Base-by-base conservation (phyloP, 2,113 vertebrate genomes). In the Tachysurus fulvidraco region DNA sequence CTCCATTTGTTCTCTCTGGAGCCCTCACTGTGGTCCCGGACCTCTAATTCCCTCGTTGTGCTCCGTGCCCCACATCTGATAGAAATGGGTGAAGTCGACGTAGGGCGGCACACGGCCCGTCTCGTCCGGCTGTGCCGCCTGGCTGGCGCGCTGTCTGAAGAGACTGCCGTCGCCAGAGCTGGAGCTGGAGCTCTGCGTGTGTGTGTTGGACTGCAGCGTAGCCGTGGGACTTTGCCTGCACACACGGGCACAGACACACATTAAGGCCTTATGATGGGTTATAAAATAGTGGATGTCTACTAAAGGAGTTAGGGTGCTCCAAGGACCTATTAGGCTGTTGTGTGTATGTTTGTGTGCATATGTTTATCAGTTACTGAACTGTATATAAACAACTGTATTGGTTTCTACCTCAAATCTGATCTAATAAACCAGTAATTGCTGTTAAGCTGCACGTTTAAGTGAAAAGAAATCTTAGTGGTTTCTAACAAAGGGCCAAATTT, bases 171-270 rank as follows among this genome's bases (percentile, higher is more conserved):
- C 98, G 59, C 98, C 98, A 0, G 97, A 99, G 94, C 97, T 98
- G 94, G 98, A 99, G 91, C 98, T 99, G 95, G 98, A 98, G 0
- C 98, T 99, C 93, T 98, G 98, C 0, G 98, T 99, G 91, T 97
- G 97, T 81, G 97, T 98, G 92, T 96, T 97, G 6, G 98, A 99
- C 94, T 99, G 98, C 55, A 99, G 96, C 0, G 98, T 99, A 91
- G 97, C 94, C 0, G 97, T 98, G 44, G 98, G 98, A 90, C 98
- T 99, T 94, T 98, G 98, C 85, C 97, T 99, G 92, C 28, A 87
- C 69, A 54, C 86, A 85, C 41, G 6, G 44, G 44, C 2, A 88
- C 30, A 79, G 79, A 85, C 30, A 28, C 12, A 67, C 81, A 54
- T 50, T 69, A 65, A 86, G 86, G 73, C 85, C 83, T 90, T 93